phyloP scores from a whole-genome alignment of 2,888 invertebrate species.

The Aplocera efformata region DNA sequence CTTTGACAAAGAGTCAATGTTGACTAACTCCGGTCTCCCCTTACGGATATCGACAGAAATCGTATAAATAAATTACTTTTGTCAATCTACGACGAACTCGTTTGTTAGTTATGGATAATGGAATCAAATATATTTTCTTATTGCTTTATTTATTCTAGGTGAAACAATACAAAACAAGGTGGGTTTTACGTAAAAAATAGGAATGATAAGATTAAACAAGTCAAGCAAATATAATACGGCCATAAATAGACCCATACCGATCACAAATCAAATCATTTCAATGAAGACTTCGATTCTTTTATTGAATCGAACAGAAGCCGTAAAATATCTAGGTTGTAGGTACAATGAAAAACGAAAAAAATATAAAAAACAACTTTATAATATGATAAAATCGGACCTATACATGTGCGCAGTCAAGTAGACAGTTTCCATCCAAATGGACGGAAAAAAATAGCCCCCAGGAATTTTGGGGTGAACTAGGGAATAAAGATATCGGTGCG shows the following conservation, averaged over 20 bases:
- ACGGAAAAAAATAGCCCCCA: constrained; percentile 44
- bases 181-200: too few relatives aligned
- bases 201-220: too few relatives aligned
- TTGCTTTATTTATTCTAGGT: constrained; percentile 9
- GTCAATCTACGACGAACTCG: constrained; percentile 63
- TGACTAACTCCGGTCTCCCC: constrained; percentile 52
- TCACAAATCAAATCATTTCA: too few relatives aligned
- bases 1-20: constrained; percentile 70
- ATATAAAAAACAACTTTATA: too few relatives aligned
- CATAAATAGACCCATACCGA: too few relatives aligned
- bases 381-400: too few relatives aligned
- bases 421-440: constrained; percentile 8
- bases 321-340: too few relatives aligned
- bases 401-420: constrained; percentile 3
- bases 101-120: constrained; percentile 29
- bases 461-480: constrained; percentile 55
- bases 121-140: constrained; percentile 24
- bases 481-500: constrained; percentile 69
- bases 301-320: too few relatives aligned
- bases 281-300: too few relatives aligned
- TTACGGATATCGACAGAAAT: constrained; percentile 57
- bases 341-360: too few relatives aligned
- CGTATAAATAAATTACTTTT: constrained; percentile 74
- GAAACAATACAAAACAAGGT: not conserved
- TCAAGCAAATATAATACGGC: too few relatives aligned